Evolutionary conservation across 2,113 vertebrate genomes (phyloP).

Genomic region (Cichladusa arquata): DNA sequence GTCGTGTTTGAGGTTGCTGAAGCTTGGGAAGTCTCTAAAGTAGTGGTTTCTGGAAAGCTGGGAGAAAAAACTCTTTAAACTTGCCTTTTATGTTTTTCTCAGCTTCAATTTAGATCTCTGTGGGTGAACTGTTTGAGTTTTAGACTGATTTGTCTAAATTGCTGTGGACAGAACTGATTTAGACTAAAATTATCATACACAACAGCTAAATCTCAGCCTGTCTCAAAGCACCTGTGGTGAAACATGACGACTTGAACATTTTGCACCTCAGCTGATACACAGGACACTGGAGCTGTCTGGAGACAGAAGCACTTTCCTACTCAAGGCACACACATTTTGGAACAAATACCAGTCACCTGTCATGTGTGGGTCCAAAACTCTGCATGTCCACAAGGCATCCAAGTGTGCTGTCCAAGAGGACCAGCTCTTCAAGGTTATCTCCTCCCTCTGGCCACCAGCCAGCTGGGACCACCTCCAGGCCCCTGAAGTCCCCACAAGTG

Average conservation of each 20-base stretch:
- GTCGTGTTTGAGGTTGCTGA: background rate
- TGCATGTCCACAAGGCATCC: background rate
- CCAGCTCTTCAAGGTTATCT: background rate
- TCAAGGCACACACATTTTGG: background rate
- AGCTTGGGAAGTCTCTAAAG: background rate
- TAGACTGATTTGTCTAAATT: background rate
- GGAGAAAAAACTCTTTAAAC: background rate
- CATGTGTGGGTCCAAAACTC: background rate
- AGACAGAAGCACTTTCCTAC: background rate
- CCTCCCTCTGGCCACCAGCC: background rate
- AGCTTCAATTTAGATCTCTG: background rate
- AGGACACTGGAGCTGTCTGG: background rate
- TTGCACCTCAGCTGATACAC: background rate
- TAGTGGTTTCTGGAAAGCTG: background rate
- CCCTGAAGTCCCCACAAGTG: background rate
- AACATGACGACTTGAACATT: background rate
- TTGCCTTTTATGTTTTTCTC: background rate
- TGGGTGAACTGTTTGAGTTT: background rate
- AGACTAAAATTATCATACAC: background rate
- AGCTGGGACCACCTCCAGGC: background rate
- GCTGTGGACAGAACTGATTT: background rate
- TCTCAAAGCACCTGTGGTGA: background rate
- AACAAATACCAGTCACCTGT: background rate
- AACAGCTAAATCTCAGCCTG: background rate
- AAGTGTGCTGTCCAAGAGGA: background rate